A percentile compares a stretch with the other conserved stretches of the same genome.
phyloP scores from a whole-genome alignment of 2,888 invertebrate species.

The Erannis defoliaria region DNA sequence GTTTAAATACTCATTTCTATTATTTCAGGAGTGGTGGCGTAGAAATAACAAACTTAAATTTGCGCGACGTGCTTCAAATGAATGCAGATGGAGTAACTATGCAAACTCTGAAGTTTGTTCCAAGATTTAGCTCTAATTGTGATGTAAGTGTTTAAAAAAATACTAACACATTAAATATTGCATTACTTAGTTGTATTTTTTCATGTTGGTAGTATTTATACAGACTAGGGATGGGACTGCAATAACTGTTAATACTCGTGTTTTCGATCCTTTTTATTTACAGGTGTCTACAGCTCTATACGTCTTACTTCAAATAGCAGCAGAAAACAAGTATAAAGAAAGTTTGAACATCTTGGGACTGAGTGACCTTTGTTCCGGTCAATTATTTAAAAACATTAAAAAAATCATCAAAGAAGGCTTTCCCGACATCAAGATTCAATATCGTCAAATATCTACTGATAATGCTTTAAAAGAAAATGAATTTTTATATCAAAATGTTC shows the following conservation, averaged over 20 bases:
- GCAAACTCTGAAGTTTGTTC: slow-evolving; percentile 5
- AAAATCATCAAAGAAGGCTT: slow-evolving; percentile 17
- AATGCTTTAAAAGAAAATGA: background rate
- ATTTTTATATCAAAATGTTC: slow-evolving; percentile 16
- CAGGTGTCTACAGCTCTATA: slow-evolving; percentile 44
- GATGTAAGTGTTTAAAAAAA: slow-evolving; percentile 1
- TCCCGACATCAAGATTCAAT: slow-evolving; percentile 38
- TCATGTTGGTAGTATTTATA: no score
- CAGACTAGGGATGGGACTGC: no score
- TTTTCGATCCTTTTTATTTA: background rate
- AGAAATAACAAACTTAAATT: background rate
- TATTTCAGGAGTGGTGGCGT: background rate
- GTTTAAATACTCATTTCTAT: background rate
- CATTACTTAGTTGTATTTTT: background rate
- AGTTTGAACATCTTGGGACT: slow-evolving; percentile 45
- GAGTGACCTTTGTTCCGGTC: slow-evolving; percentile 11
- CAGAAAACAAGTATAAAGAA: slow-evolving; percentile 50
- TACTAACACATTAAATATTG: background rate
- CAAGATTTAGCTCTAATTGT: background rate
- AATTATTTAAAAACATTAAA: slow-evolving; percentile 39
- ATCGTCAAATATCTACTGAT: slow-evolving; percentile 14
- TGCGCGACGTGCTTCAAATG: background rate
- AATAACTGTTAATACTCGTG: background rate
- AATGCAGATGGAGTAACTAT: background rate
- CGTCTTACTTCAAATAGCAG: slow-evolving; percentile 51